Percentiles rank a stretch among this genome's conserved stretches.
phyloP scores from a whole-genome alignment of 2,888 invertebrate genomes.

The Cyrtodaria siliqua region DNA sequence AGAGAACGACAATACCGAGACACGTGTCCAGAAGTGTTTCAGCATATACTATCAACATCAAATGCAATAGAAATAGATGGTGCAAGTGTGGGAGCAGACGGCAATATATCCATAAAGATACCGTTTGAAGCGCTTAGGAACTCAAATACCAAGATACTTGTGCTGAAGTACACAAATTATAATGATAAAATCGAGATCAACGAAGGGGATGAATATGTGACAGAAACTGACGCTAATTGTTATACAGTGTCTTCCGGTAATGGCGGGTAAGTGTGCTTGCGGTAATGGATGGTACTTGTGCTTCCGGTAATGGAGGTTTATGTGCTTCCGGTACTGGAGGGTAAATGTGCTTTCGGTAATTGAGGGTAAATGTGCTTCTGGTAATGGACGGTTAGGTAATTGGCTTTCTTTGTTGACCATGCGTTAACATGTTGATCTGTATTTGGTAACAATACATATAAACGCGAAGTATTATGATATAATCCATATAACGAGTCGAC shows the following conservation, averaged over 20 bases:
- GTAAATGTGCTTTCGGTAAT: too few relatives aligned
- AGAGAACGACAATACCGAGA: constrained; percentile 57
- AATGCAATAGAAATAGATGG: constrained; percentile 60
- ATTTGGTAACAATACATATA: too few relatives aligned
- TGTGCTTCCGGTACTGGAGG: too few relatives aligned
- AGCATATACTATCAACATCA: constrained; percentile 53
- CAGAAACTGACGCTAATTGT: constrained; percentile 31
- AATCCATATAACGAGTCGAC: too few relatives aligned
- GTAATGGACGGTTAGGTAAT: too few relatives aligned
- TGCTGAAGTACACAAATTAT: constrained; percentile 50
- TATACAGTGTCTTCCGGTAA: constrained; percentile 50
- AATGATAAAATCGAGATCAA: constrained; percentile 55
- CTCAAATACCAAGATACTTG: constrained; percentile 55
- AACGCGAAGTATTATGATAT: too few relatives aligned
- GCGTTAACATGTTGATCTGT: too few relatives aligned
- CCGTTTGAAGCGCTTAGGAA: constrained; percentile 49
- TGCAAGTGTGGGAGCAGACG: constrained; percentile 26
- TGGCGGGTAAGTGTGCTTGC: constrained; percentile 59
- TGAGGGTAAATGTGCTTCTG: too few relatives aligned
- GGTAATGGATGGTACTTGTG: too few relatives aligned
- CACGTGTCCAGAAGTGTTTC: constrained; percentile 52
- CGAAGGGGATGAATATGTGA: constrained; percentile 37
- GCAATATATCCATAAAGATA: constrained; percentile 58
- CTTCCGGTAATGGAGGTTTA: too few relatives aligned
- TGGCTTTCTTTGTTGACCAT: too few relatives aligned